Evolutionary conservation across 92 coral and sea anemone species (phyloP).

Genomic region (Siderastrea siderea): DNA sequence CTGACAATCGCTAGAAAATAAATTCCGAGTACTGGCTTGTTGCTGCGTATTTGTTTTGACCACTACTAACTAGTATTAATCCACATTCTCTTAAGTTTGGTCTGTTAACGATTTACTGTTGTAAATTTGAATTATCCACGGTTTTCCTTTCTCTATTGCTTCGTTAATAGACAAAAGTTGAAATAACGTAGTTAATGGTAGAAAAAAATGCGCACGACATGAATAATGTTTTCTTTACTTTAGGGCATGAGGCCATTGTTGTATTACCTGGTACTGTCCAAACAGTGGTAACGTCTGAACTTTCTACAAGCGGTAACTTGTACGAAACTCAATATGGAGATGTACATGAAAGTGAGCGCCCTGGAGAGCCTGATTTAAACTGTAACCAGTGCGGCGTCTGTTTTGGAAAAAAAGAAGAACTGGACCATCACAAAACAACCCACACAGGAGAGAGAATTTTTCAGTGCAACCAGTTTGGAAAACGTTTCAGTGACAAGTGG

Average conservation of each 20-base stretch:
- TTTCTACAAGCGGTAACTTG: background rate
- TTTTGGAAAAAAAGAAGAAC: background rate
- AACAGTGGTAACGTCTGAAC: background rate
- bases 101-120: too few relatives aligned
- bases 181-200: too few relatives aligned
- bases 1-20: too few relatives aligned
- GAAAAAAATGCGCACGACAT: too few relatives aligned
- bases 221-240: too few relatives aligned
- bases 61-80: too few relatives aligned
- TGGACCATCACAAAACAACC: background rate
- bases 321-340: background rate
- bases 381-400: background rate
- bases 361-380: background rate
- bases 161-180: too few relatives aligned
- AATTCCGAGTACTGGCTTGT: too few relatives aligned
- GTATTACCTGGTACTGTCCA: background rate
- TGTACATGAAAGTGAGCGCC: background rate
- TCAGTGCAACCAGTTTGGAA: conserved; percentile 4
- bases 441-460: background rate
- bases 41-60: too few relatives aligned
- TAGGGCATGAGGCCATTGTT: background rate
- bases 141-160: too few relatives aligned
- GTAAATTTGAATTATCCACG: too few relatives aligned
- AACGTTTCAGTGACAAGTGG: background rate
- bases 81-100: too few relatives aligned